These are phyloP conservation scores for Ricordea florida DNA, from an alignment of 92 coral and sea anemone species.

Conservation along the genomic window DNA sequence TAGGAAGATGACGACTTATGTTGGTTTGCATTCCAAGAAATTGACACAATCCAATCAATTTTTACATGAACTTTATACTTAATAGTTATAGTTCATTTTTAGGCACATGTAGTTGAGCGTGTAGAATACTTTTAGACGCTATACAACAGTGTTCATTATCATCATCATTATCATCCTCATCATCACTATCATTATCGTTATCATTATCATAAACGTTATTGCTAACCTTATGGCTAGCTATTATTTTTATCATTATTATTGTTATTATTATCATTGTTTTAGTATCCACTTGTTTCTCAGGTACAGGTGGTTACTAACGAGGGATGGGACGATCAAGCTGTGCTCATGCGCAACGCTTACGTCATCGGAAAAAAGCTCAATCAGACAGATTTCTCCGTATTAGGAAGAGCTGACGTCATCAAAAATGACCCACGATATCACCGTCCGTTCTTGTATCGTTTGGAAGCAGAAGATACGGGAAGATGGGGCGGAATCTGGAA, in stretches of 20 bases:
- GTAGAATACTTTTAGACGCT: too few relatives aligned
- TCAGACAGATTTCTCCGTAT: conserved; percentile 16
- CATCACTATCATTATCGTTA: too few relatives aligned
- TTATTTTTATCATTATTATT: too few relatives aligned
- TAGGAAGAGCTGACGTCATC: conserved; percentile 25
- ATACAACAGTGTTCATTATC: too few relatives aligned
- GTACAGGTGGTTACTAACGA: conserved; percentile 1
- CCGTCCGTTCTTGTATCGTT: conserved; percentile 8
- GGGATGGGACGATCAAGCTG: conserved; percentile 18
- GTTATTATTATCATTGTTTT: too few relatives aligned
- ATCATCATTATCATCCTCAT: too few relatives aligned
- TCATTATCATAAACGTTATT: too few relatives aligned
- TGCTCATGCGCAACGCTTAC: conserved; percentile 11
- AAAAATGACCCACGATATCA: not conserved
- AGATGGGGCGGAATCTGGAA: conserved; percentile 37
- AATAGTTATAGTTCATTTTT: too few relatives aligned
- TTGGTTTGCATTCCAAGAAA: too few relatives aligned
- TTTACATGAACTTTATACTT: too few relatives aligned
- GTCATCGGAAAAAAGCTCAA: not conserved
- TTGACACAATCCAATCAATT: too few relatives aligned
- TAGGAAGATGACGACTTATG: not conserved
- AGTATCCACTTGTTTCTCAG: not conserved
- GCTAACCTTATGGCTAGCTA: too few relatives aligned
- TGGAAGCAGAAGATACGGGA: conserved; percentile 12
- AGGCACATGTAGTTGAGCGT: not conserved